These are phyloP conservation scores for Augochlorella aurata DNA, from an alignment of 2,888 invertebrate genomes.

Conservation along the genomic window DNA sequence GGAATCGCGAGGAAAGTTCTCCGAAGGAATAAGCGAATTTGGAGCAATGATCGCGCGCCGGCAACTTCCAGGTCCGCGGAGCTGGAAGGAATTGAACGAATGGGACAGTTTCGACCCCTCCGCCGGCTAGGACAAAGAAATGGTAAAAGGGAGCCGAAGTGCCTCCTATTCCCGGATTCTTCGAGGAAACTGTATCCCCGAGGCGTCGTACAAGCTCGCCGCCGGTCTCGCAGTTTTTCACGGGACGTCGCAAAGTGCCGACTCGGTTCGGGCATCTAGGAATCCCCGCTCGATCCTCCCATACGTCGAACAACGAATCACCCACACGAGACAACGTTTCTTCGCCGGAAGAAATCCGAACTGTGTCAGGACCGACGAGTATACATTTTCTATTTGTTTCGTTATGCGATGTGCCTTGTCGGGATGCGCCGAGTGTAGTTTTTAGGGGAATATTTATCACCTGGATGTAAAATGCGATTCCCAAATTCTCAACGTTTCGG, in stretches of 20 bases:
- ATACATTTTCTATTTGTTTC: too few species aligned
- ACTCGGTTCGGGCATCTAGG: constrained; percentile 15
- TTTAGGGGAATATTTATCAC: too few species aligned
- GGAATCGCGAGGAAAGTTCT: neutral
- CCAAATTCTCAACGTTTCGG: too few species aligned
- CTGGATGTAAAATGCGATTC: too few species aligned
- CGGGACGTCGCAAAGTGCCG: constrained; percentile 23
- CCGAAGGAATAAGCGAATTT: neutral
- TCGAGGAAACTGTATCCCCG: constrained; percentile 38
- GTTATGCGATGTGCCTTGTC: too few species aligned
- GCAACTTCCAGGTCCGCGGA: constrained; percentile 7
- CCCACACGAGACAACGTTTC: constrained; percentile 34
- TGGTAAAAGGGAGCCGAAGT: constrained; percentile 7
- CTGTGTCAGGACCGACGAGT: neutral
- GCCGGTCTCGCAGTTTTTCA: constrained; percentile 31
- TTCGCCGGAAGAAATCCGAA: neutral
- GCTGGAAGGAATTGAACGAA: constrained; percentile 22
- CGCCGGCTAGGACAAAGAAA: constrained; percentile 3
- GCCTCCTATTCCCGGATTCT: constrained; percentile 43
- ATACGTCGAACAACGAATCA: constrained; percentile 33
- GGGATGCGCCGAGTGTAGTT: too few species aligned
- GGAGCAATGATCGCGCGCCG: constrained; percentile 5
- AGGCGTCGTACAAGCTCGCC: constrained; percentile 31
- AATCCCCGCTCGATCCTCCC: neutral
- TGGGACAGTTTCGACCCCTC: constrained; percentile 13